Evolutionary conservation across 2,888 invertebrate genomes (phyloP).

Genomic region (Andricus curvator): DNA sequence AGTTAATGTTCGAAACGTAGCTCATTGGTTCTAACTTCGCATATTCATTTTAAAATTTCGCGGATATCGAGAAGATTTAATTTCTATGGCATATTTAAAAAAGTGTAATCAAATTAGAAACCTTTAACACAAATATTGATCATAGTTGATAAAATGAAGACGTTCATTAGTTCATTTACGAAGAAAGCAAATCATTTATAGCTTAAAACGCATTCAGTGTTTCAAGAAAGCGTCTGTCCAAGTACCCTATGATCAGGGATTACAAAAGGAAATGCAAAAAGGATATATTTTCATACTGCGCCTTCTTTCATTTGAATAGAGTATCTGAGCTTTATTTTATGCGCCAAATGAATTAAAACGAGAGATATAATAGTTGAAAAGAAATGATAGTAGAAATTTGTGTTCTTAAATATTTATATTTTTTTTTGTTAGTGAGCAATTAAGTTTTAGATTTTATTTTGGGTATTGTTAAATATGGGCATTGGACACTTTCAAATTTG

Average conservation of each 20-base stretch:
- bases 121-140: not conserved
- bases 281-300: slow-evolving; percentile 37
- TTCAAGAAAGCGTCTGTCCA: slow-evolving; percentile 22
- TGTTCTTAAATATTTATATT: not conserved
- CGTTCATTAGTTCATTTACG: not conserved
- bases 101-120: not conserved
- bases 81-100: not conserved
- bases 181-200: slow-evolving; percentile 24
- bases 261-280: slow-evolving; percentile 2
- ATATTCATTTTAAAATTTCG: not conserved
- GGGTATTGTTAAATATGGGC: not conserved
- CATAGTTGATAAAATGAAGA: not conserved
- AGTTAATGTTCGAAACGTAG: no score
- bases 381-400: not conserved
- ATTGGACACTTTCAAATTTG: not conserved
- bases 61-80: not conserved
- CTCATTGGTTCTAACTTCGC: no score
- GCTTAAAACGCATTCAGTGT: slow-evolving; percentile 3
- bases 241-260: not conserved
- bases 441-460: not conserved
- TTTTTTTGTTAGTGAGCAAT: no score
- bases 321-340: not conserved
- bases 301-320: not conserved
- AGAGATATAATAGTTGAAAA: not conserved
- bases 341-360: not conserved